Evolutionary conservation across 2,113 vertebrate genomes (phyloP).

Genomic region (Urocitellus parryii): DNA sequence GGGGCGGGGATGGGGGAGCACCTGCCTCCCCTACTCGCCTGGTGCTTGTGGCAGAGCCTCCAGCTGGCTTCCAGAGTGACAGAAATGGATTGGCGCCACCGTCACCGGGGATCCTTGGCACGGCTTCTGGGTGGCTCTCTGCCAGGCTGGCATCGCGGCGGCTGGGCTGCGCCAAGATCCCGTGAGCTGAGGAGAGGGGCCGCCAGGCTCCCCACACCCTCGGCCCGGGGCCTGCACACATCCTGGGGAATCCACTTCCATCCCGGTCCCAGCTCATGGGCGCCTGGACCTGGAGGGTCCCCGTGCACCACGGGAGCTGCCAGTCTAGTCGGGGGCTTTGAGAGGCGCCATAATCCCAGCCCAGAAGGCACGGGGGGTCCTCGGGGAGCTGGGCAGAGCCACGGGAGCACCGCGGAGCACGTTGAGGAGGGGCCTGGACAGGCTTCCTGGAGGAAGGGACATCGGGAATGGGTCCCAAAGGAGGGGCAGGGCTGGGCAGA

Average conservation of each 20-base stretch:
- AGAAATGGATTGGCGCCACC: not conserved
- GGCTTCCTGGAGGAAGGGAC: not conserved
- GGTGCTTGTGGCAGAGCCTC: slow-evolving; percentile 44
- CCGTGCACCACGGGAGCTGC: not conserved
- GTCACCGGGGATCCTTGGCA: slow-evolving; percentile 49
- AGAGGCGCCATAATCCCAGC: not conserved
- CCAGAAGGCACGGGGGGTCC: not conserved
- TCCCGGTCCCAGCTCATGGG: accelerated
- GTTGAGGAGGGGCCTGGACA: not conserved
- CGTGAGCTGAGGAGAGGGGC: not conserved
- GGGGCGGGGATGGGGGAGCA: accelerated
- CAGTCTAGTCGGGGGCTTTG: not conserved
- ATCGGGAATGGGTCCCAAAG: not conserved
- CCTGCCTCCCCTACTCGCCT: not conserved
- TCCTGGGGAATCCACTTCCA: not conserved
- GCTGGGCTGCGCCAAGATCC: slow-evolving; percentile 53
- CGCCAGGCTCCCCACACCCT: not conserved
- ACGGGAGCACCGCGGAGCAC: accelerated
- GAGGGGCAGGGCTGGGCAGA: not conserved
- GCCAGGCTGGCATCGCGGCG: slow-evolving; percentile 60
- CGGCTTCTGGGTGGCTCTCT: not conserved
- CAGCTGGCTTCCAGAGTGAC: slow-evolving; percentile 22
- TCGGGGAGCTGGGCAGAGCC: not conserved
- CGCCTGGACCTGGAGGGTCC: not conserved
- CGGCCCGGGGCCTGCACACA: accelerated